phyloP scores from a whole-genome alignment of 2,888 invertebrate genomes.

The Alloscopus bannaensis region DNA sequence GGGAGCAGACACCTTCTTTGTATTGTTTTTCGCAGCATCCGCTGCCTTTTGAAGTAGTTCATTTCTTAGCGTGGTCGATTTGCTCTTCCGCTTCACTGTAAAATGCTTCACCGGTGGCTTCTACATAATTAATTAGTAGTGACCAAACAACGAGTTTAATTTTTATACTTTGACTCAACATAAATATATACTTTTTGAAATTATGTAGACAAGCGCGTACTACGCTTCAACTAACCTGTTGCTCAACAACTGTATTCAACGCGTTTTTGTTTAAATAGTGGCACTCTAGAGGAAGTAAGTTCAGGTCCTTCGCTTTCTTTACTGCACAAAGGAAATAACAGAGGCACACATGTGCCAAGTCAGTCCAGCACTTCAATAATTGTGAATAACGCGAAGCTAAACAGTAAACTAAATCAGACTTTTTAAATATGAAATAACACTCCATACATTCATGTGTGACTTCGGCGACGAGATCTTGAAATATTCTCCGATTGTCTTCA shows the following conservation, averaged over 20 bases:
- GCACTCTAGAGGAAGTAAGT: slow-evolving; percentile 95
- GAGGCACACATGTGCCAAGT: no score
- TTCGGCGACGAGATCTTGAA: slow-evolving; percentile 92
- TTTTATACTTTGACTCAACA: not conserved
- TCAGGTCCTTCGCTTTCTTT: slow-evolving; percentile 83
- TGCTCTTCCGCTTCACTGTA: slow-evolving; percentile 92
- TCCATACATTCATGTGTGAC: slow-evolving; percentile 70
- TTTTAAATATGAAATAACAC: no score
- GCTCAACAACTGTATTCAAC: slow-evolving; percentile 87
- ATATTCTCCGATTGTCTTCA: slow-evolving; percentile 92
- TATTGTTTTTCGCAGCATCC: slow-evolving; percentile 85
- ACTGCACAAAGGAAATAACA: slow-evolving; percentile 77
- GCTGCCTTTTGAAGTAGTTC: slow-evolving; percentile 94
- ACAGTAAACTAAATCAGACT: not conserved
- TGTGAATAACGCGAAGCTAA: not conserved
- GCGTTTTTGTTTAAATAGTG: slow-evolving; percentile 97
- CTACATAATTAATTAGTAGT: slow-evolving; percentile 76
- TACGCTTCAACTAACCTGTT: slow-evolving; percentile 74
- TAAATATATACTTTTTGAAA: not conserved
- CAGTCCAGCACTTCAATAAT: no score
- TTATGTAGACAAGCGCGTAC: not conserved
- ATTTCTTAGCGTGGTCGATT: slow-evolving; percentile 91
- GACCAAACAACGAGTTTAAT: not conserved
- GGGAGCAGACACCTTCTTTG: slow-evolving; percentile 91
- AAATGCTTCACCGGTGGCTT: slow-evolving; percentile 93